phyloP scores from a whole-genome alignment of 2,888 invertebrate genomes.

The Drosophila nr. fundita region DNA sequence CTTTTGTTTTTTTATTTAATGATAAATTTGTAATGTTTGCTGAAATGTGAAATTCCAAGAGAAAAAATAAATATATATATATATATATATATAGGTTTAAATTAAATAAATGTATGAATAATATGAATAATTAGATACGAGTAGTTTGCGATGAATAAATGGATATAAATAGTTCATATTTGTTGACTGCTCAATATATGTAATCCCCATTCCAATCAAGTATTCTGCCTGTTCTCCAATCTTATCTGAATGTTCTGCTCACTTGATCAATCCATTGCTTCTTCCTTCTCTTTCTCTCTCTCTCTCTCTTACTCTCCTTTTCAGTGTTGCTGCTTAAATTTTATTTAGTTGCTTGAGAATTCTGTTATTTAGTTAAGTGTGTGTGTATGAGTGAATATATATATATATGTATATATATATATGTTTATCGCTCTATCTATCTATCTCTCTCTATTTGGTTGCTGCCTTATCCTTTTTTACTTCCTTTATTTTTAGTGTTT shows the following conservation, averaged over 20 bases:
- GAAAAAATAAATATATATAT: slow-evolving; percentile 25
- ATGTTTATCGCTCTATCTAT: slow-evolving; percentile 27
- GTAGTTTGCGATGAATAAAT: slow-evolving; percentile 56
- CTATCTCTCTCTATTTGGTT: slow-evolving; percentile 42
- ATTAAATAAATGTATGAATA: slow-evolving; percentile 31
- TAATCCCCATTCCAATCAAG: slow-evolving; percentile 4
- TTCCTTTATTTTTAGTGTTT: slow-evolving; percentile 11
- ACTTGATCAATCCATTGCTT: background rate
- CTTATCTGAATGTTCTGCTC: background rate
- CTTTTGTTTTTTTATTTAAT: slow-evolving; percentile 19
- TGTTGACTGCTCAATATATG: slow-evolving; percentile 31
- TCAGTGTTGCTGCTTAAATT: background rate
- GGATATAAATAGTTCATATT: slow-evolving; percentile 47
- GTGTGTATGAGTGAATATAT: slow-evolving; percentile 8
- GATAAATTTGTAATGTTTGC: slow-evolving; percentile 32
- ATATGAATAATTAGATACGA: slow-evolving; percentile 27
- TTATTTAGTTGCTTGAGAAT: background rate
- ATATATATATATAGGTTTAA: background rate
- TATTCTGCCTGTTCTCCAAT: slow-evolving; percentile 20
- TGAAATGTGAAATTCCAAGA: slow-evolving; percentile 53
- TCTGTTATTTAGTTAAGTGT: slow-evolving; percentile 10
- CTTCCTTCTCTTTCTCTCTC: slow-evolving; percentile 9
- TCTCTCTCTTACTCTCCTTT: slow-evolving; percentile 3
- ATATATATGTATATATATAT: slow-evolving; percentile 7
- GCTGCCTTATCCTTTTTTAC: slow-evolving; percentile 10